Base-by-base conservation (phyloP, 2,797 vertebrate species). In the Antrozous pallidus region DNA sequence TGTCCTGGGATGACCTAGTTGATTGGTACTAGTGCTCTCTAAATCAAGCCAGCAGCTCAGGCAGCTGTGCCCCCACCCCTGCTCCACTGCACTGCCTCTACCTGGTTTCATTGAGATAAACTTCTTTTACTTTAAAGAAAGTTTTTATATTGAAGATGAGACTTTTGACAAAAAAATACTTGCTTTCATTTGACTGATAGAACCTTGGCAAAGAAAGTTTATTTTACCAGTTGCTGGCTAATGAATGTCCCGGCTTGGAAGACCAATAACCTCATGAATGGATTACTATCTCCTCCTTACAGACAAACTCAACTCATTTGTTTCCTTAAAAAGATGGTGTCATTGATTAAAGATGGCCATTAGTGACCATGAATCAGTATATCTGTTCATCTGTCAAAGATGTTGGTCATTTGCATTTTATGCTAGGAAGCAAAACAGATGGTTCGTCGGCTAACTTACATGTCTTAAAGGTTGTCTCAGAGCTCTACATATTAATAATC, bases 311-410 rank as follows among this genome's bases (percentile, higher is more conserved):
- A 63, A 87, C 71, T 97, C 92, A 96, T 95, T 94, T 94, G 36
- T 96, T 96, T 81, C 49, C 91, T 92, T 94, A 79, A 78, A 93
- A 93, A 93, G 86, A 88, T 89, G 40, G 80, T 95, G 71, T 75
- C 88, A 87, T 93, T 94, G 94, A 94, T 96, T 95, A 96, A 96
- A 94, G 47, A 74, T 91, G 74, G 80, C 91, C n/a, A 88, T 96
- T 96, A 95, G 87, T 91, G 90, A 94, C 91, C 79, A 67, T 2
- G 12, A 93, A 90, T 86, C 94, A 94, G 87, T 83, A 69, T 45
- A 70, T 88, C 58, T 80, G 16, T 95, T 94, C 54, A 83, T 51
- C 47, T 45, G 92, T 86, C 51, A 61, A 92, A 94, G 88, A 93
- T 83, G 51, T 93, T 93, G 88, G 88, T 86, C 8, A 1, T 82